phyloP scores from a whole-genome alignment of 2,113 vertebrate genomes.

The Labeo rohita region DNA sequence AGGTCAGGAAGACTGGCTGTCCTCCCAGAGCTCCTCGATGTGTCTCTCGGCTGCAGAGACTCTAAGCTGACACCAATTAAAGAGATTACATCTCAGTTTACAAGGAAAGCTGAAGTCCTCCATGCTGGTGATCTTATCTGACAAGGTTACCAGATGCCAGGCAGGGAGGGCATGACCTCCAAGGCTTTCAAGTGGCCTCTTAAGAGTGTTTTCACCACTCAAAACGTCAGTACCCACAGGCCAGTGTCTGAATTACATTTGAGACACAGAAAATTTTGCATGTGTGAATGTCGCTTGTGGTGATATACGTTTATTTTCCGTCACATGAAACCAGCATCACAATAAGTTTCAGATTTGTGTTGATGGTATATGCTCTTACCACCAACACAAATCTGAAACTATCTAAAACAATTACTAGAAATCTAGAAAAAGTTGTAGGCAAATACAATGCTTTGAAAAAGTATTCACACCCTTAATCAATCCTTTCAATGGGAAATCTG shows the following conservation, averaged over 20 bases:
- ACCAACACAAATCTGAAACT: no score
- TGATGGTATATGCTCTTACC: neutral
- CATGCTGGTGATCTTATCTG: slow-evolving; percentile 85
- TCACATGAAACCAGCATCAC: slow-evolving; percentile 39
- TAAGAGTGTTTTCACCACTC: slow-evolving; percentile 38
- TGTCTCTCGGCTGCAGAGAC: slow-evolving; percentile 37
- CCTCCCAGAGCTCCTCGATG: slow-evolving; percentile 25
- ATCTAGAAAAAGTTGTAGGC: neutral
- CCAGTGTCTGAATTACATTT: neutral
- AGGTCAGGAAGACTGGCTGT: slow-evolving; percentile 31
- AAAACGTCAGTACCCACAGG: slow-evolving; percentile 21
- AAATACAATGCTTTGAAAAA: neutral
- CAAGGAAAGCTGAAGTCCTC: slow-evolving; percentile 85
- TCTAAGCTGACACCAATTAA: slow-evolving; percentile 89
- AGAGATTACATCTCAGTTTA: slow-evolving; percentile 94
- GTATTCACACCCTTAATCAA: neutral
- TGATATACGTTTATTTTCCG: slow-evolving; percentile 15
- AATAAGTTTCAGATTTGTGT: slow-evolving; percentile 25
- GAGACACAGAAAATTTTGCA: neutral
- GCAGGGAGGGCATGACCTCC: slow-evolving; percentile 42
- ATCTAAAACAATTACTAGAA: neutral
- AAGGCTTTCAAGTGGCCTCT: slow-evolving; percentile 43
- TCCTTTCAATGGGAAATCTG: neutral
- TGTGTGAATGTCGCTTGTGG: slow-evolving; percentile 33
- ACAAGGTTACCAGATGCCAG: slow-evolving; percentile 82